Percentiles rank a stretch among this genome's conserved stretches.
These are phyloP conservation scores for Catotricha subobsoleta DNA, from an alignment of 2,888 invertebrate species.

Conservation along the genomic window DNA sequence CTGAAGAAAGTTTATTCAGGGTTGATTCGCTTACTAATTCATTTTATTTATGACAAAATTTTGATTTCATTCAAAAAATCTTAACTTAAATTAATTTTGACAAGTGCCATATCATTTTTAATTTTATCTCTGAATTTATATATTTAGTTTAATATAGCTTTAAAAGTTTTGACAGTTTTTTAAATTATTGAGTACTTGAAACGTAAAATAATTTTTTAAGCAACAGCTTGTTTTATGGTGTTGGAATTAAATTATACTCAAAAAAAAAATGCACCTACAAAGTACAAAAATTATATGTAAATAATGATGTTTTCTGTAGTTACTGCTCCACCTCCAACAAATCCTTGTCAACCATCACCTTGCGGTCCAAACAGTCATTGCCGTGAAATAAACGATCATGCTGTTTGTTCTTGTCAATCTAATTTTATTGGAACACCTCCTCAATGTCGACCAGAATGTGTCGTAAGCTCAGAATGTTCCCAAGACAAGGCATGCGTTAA, in stretches of 20 bases:
- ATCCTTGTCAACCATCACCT: constrained; percentile 44
- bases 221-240: no score
- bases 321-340: constrained; percentile 15
- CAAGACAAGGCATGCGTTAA: constrained; percentile 42
- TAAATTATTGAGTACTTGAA: no score
- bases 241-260: not conserved
- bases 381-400: constrained; percentile 40
- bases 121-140: no score
- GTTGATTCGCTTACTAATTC: no score
- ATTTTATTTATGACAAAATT: no score
- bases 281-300: not conserved
- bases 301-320: constrained; percentile 14
- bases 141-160: no score
- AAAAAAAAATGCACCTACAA: not conserved
- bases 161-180: no score
- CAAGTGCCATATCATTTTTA: no score
- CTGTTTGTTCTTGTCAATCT: constrained; percentile 41
- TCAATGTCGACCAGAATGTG: constrained; percentile 44
- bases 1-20: no score
- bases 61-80: no score
- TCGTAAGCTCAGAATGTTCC: constrained; percentile 45
- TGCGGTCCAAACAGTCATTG: constrained; percentile 50
- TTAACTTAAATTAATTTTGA: no score
- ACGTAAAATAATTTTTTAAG: no score
- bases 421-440: constrained; percentile 48